phyloP scores from a whole-genome alignment of 2,113 vertebrate genomes.

The Talpa occidentalis region DNA sequence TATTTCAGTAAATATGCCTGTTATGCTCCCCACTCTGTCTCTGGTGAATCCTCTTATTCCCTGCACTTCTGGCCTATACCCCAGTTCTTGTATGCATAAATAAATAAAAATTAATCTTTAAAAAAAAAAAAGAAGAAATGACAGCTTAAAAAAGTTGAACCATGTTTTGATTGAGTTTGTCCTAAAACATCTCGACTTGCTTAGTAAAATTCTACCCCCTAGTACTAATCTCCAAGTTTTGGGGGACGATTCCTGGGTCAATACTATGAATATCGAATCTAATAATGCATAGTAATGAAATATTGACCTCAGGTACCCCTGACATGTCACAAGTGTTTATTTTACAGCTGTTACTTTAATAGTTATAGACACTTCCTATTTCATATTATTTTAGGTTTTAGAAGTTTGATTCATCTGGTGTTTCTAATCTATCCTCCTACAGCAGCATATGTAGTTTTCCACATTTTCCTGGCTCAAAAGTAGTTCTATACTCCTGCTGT shows the following conservation, averaged over 20 bases:
- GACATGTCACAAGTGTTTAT: background rate
- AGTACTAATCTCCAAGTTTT: background rate
- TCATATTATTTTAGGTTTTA: background rate
- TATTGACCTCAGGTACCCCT: background rate
- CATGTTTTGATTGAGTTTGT: conserved; percentile 20
- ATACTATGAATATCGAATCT: background rate
- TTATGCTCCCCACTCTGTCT: too few relatives aligned
- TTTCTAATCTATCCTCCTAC: conserved; percentile 22
- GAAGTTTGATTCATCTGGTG: background rate
- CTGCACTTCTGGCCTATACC: too few relatives aligned
- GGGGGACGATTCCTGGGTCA: conserved; percentile 35
- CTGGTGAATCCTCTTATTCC: too few relatives aligned
- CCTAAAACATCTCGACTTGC: conserved; percentile 20
- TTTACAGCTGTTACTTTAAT: background rate
- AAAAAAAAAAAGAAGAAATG: too few relatives aligned
- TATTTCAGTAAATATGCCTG: too few relatives aligned
- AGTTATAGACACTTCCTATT: background rate
- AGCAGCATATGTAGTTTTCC: background rate
- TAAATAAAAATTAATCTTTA: too few relatives aligned
- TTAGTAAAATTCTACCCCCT: conserved; percentile 14
- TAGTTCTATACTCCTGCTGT: background rate
- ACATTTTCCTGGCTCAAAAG: conserved; percentile 1
- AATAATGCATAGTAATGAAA: background rate
- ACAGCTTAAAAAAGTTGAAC: background rate
- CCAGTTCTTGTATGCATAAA: too few relatives aligned